These are phyloP conservation scores for Cryptocephalus moraei DNA, from an alignment of 2,888 invertebrate species.

Conservation along the genomic window DNA sequence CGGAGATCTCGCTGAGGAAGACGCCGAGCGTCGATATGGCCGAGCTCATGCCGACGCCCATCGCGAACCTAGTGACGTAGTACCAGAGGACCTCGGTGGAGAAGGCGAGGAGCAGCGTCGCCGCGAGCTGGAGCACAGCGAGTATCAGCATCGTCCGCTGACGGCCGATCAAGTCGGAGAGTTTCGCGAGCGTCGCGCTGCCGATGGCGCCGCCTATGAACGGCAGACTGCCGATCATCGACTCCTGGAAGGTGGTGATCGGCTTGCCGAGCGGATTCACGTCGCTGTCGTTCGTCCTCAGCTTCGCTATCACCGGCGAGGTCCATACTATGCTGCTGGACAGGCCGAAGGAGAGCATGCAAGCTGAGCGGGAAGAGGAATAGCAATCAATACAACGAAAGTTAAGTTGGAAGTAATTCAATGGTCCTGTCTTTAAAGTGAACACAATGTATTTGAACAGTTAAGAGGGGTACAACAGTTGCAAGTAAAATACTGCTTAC, in stretches of 20 bases:
- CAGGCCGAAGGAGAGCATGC: too few relatives aligned
- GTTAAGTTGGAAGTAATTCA: too few relatives aligned
- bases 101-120: not conserved
- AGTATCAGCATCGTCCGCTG: not conserved
- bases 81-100: not conserved
- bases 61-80: not conserved
- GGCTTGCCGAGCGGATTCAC: constrained; percentile 7
- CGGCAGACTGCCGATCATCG: constrained; percentile 2
- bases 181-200: constrained; percentile 1
- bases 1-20: constrained; percentile 78
- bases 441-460: too few relatives aligned
- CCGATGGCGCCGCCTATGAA: constrained; percentile 2
- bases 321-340: constrained; percentile 2
- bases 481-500: too few relatives aligned
- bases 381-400: too few relatives aligned
- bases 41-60: not conserved
- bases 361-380: too few relatives aligned
- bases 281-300: constrained; percentile 2
- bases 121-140: not conserved
- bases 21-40: constrained; percentile 47
- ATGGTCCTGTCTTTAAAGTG: too few relatives aligned
- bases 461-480: too few relatives aligned
- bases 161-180: constrained; percentile 4
- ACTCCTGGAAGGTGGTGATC: constrained; percentile 3
- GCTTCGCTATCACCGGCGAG: constrained; percentile 6